Conservation (phyloP, 2,113 vertebrate species). For the Barbus barbus region DNA sequence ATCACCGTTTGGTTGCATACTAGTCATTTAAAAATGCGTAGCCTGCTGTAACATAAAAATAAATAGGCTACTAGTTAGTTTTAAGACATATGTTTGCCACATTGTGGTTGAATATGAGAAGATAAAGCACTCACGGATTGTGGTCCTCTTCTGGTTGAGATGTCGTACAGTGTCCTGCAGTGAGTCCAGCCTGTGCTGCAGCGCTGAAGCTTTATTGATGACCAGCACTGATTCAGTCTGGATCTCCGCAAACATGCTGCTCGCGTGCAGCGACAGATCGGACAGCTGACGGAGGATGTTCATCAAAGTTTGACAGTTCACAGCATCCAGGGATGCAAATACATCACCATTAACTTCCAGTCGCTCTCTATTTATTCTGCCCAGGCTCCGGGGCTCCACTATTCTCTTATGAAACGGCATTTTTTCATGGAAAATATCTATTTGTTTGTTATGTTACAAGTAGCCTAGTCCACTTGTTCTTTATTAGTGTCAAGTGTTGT, state of each 20-base stretch:
- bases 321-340: slow-evolving; percentile 77
- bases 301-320: slow-evolving; percentile 73
- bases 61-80: too few relatives aligned
- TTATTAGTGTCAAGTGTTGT: not conserved
- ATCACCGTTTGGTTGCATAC: too few relatives aligned
- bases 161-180: slow-evolving; percentile 67
- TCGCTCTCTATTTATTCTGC: slow-evolving; percentile 61
- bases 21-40: too few relatives aligned
- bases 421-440: not conserved
- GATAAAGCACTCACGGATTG: slow-evolving; percentile 75
- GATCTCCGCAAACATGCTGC: slow-evolving; percentile 81
- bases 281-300: slow-evolving; percentile 81
- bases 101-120: not conserved
- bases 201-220: slow-evolving; percentile 68
- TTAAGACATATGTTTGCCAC: not conserved
- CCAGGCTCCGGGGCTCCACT: slow-evolving; percentile 70
- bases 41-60: too few relatives aligned
- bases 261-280: slow-evolving; percentile 80
- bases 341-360: slow-evolving; percentile 36
- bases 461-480: not conserved
- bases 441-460: not conserved
- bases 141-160: slow-evolving; percentile 78
- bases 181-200: slow-evolving; percentile 74
- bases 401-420: slow-evolving; percentile 82
- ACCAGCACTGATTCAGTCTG: slow-evolving; percentile 74